Evolutionary conservation across 2,888 invertebrate species (phyloP).

Genomic region (Ceratothoa steindachneri): DNA sequence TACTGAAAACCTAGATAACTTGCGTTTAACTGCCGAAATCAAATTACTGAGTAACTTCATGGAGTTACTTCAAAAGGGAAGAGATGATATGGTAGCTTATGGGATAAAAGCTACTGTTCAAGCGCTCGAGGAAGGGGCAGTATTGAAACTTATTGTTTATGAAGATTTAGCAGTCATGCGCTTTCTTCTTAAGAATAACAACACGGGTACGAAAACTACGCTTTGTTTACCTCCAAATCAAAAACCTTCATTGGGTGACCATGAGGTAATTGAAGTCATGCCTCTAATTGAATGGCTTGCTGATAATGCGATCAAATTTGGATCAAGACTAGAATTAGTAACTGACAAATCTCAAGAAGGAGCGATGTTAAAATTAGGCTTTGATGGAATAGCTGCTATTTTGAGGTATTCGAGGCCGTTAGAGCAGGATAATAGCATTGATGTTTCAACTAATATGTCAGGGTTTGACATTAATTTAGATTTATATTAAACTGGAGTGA

Average conservation of each 20-base stretch:
- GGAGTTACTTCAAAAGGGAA: conserved; percentile 13
- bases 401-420: conserved; percentile 10
- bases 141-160: conserved; percentile 13
- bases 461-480: background rate
- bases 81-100: conserved; percentile 16
- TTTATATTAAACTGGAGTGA: background rate
- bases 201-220: background rate
- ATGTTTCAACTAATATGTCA: background rate
- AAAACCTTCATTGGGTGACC: background rate
- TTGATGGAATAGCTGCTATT: conserved; percentile 13
- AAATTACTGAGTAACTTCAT: conserved; percentile 7
- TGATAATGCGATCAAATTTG: conserved; percentile 7
- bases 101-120: background rate
- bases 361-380: conserved; percentile 13
- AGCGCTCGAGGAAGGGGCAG: conserved; percentile 23
- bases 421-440: background rate
- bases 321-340: conserved; percentile 18
- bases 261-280: background rate
- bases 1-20: background rate
- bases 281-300: conserved; percentile 16
- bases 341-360: conserved; percentile 16
- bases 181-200: background rate
- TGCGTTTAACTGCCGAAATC: conserved; percentile 12
- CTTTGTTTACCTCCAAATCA: background rate
- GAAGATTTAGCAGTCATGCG: conserved; percentile 11